Conservation (phyloP, 2,888 invertebrate species). For the Eupithecia exiguata region DNA sequence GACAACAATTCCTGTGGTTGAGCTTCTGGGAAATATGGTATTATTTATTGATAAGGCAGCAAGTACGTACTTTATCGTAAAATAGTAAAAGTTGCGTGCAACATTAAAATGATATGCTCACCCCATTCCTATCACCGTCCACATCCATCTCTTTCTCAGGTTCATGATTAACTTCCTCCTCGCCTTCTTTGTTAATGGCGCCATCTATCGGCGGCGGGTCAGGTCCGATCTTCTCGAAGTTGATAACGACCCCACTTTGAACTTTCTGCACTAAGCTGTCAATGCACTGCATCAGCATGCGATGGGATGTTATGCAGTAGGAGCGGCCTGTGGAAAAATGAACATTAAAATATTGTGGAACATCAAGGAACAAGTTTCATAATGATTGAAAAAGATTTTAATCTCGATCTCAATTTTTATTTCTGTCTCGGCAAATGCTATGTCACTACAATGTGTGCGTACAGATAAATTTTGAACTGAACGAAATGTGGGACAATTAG, state of each 20-base stretch:
- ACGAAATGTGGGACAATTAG: not conserved
- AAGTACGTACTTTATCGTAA: too few species aligned
- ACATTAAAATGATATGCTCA: constrained; percentile 46
- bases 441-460: too few species aligned
- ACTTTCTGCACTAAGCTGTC: constrained; percentile 98
- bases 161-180: constrained; percentile 75
- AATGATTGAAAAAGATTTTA: too few species aligned
- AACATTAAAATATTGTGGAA: not conserved
- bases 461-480: not conserved
- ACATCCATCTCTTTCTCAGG: constrained; percentile 76
- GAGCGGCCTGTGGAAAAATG: constrained; percentile 89
- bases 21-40: too few species aligned
- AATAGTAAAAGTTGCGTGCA: too few species aligned
- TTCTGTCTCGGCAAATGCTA: too few species aligned
- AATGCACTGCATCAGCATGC: constrained; percentile 97
- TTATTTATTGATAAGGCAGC: too few species aligned
- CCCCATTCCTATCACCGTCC: constrained; percentile 81
- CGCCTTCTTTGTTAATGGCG: constrained; percentile 77
- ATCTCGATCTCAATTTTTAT: too few species aligned
- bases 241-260: constrained; percentile 98
- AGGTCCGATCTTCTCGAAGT: constrained; percentile 97
- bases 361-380: not conserved
- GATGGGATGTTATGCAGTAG: constrained; percentile 96
- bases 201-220: constrained; percentile 89
- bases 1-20: too few species aligned